Percentiles rank a stretch among this genome's conserved stretches.
These are phyloP conservation scores for Hermodice carunculata DNA, from an alignment of 2,888 invertebrate genomes.

Conservation along the genomic window DNA sequence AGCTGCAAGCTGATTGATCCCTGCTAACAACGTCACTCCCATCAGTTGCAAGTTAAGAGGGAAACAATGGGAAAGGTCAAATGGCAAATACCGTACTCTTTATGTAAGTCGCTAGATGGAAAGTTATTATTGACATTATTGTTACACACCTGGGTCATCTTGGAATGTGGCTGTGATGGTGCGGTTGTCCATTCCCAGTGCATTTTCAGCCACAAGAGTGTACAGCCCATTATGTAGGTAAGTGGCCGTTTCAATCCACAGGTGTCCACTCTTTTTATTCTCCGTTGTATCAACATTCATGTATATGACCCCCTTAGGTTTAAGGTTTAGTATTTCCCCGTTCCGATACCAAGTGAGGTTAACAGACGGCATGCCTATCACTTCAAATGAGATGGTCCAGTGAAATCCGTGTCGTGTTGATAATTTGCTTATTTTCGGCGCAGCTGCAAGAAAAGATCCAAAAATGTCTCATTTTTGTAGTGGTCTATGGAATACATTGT, in stretches of 20 bases:
- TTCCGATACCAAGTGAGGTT: slow-evolving; percentile 11
- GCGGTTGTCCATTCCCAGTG: slow-evolving; percentile 40
- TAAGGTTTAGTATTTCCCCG: slow-evolving; percentile 3
- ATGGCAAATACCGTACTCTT: too few species aligned
- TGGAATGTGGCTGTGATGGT: slow-evolving; percentile 4
- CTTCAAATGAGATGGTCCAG: slow-evolving; percentile 1
- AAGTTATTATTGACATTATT: too few species aligned
- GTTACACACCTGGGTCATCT: slow-evolving; percentile 6
- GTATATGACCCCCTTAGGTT: not conserved
- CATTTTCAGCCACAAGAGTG: slow-evolving; percentile 48
- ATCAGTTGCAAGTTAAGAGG: too few species aligned
- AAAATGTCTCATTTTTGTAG: too few species aligned
- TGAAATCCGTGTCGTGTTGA: too few species aligned
- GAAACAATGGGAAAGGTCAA: too few species aligned
- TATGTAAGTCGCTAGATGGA: too few species aligned
- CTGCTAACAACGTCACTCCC: too few species aligned
- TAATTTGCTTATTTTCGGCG: not conserved
- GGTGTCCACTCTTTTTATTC: not conserved
- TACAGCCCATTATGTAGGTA: slow-evolving; percentile 48
- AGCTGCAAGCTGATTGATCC: too few species aligned
- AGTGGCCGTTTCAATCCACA: slow-evolving; percentile 2
- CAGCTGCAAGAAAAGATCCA: slow-evolving; percentile 2
- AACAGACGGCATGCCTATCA: slow-evolving; percentile 5
- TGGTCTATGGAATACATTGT: too few species aligned
- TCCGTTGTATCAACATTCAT: not conserved